Evolutionary conservation across 2,888 invertebrate genomes (phyloP), one percentile per base, ranked within the genome.

Genomic region (Molanna angustata): DNA sequence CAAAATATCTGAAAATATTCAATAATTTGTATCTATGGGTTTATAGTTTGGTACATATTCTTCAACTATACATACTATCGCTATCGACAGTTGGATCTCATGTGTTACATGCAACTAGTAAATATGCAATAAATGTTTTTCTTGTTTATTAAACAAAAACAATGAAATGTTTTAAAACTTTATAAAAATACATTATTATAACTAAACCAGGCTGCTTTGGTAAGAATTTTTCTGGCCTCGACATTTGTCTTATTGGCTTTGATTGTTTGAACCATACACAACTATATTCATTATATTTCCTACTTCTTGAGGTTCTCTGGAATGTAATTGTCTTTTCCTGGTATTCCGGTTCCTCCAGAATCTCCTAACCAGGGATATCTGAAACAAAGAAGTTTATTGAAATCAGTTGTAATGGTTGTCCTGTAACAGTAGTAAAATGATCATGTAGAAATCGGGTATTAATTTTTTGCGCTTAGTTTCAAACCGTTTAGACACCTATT

Each of bases 311-410:
- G 72, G 64, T 80, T 85, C 65, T 88, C 88, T 43, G 88, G 86
- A 69, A 85, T 82, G 67, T 92, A 92, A 69, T 86, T 88, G 67
- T 92, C 92, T 61, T 80, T 85, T 40, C 86, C 86, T 21, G 84
- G 80, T 60, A 88, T 82, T 9, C 91, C 92, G 18, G 88, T 86
- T 49, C 92, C 92, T 62, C 84, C 88, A 1, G 91, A 85, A 70
- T 93, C 92, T 19, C 91, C 91, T 58, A 93, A 69, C 94, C 94
- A 94, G 2, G 94, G 94, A 72, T 89, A 86, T 63, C 80, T 83
- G 65, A n/a, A 65, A n/a, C n/a, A n/a, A n/a, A n/a, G n/a, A n/a
- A n/a, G n/a, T n/a, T n/a, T n/a, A n/a, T n/a, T n/a, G n/a, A n/a
- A n/a, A n/a, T n/a, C n/a, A n/a, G n/a, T n/a, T n/a, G n/a, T n/a